These are phyloP conservation scores for Phoxinus phoxinus DNA, from an alignment of 2,113 vertebrate species.

Conservation along the genomic window DNA sequence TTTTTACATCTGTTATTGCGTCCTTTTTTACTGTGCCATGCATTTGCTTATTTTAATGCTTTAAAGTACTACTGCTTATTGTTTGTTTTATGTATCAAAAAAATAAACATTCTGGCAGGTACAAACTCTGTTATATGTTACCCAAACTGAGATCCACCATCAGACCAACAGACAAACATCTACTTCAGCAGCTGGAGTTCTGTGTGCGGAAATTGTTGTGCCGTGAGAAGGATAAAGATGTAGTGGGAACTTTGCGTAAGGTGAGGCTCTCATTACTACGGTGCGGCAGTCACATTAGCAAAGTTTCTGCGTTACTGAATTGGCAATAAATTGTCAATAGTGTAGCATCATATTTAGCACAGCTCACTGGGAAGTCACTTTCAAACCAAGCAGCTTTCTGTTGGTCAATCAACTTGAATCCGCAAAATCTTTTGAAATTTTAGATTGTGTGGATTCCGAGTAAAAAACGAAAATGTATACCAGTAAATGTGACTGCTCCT, in stretches of 20 bases:
- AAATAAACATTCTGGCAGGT: conserved; percentile 61
- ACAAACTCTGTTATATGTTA: conserved; percentile 87
- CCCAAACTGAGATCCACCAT: conserved; percentile 89
- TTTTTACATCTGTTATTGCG: neutral
- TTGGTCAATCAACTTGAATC: neutral
- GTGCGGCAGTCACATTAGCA: neutral
- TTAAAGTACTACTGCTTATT: neutral
- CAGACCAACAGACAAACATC: conserved; percentile 88
- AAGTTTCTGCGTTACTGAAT: neutral
- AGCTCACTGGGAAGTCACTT: neutral
- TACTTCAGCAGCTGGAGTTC: conserved; percentile 91
- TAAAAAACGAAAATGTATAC: neutral
- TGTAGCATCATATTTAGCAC: neutral
- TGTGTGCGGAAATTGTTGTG: conserved; percentile 90
- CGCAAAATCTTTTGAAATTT: neutral
- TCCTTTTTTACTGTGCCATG: neutral
- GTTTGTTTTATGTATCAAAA: neutral
- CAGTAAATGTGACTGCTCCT: neutral
- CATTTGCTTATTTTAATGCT: neutral
- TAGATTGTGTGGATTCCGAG: neutral
- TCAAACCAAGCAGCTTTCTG: neutral
- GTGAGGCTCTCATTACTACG: conserved; percentile 70
- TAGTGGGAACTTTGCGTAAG: conserved; percentile 87
- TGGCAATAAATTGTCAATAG: neutral
- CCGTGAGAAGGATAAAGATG: conserved; percentile 94